Conservation (phyloP, 2,888 invertebrate genomes). For the Disparrhopalites patrizii region DNA sequence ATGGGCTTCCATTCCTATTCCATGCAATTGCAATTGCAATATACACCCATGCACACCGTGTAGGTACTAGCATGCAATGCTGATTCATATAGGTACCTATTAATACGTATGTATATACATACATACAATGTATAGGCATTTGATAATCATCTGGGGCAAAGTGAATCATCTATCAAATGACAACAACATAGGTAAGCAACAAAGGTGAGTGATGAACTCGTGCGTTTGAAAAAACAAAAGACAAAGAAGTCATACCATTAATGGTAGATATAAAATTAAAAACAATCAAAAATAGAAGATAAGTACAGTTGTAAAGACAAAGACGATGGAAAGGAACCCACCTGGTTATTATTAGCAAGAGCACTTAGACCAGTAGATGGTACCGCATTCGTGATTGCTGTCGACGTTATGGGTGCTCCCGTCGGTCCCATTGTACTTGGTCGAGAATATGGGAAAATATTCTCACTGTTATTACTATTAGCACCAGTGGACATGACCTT, state of each 20-base stretch:
- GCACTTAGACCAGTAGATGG: not conserved
- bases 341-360: not conserved
- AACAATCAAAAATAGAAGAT: not conserved
- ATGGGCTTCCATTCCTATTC: too few relatives aligned
- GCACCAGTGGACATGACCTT: constrained; percentile 29
- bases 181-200: not conserved
- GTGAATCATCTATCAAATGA: too few relatives aligned
- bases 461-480: constrained; percentile 22
- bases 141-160: too few relatives aligned
- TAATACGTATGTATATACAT: too few relatives aligned
- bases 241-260: not conserved
- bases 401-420: constrained; percentile 43
- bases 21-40: too few relatives aligned
- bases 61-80: too few relatives aligned
- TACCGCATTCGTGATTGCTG: constrained; percentile 7
- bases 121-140: too few relatives aligned
- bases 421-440: constrained; percentile 43
- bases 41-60: too few relatives aligned
- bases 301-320: not conserved
- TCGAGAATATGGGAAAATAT: constrained; percentile 38
- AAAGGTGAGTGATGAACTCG: not conserved
- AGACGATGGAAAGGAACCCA: too few relatives aligned
- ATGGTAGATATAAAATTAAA: not conserved
- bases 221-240: not conserved
- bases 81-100: too few relatives aligned